Base-by-base conservation (phyloP, 2,888 invertebrate species). In the Andrena camellia region DNA sequence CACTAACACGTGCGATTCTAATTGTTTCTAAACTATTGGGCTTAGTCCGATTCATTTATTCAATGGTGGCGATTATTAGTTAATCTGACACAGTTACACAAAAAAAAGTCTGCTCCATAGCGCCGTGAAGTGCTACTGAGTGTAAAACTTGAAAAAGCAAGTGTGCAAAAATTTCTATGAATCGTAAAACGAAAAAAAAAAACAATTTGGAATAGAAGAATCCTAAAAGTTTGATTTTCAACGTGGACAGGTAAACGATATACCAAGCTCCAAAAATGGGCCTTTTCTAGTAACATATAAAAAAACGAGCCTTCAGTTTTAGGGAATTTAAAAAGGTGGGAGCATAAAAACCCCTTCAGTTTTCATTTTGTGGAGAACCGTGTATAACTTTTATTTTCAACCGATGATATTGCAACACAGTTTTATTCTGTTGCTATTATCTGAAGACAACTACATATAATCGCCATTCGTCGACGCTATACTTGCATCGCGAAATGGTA, bases 141-240 rank as follows among this genome's bases (percentile, higher is more conserved):
- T 80, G 87, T 89, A 86, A 89, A 88, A 81, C 84, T 84, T 85
- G 71, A 31, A 35, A 50, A n/a, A 42, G 62, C 42, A 42, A 23
- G 1, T 52, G 10, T 23, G n/a, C 10, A 31, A 59, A 10, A n/a
- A n/a, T 7, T 4, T 35, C 3, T 20, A 17, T 6, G 7, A n/a
- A 26, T 3, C 31, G 2, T 48, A 31, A 60, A 42, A 17, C 7
- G 1, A 10, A 33, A 8, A 13, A 59, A n/a, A 20, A 23, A 57
- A 10, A 3, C 0, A 23, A 52, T 35, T 64, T 54, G 6, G 4
- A 20, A 20, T n/a, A 29, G 26, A 20, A 17, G 7, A 70, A 59
- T 1, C 17, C 10, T 52, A n/a, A 17, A 26, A 29, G 17, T 57
- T 42, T 17, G 13, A 6, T 10, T 59, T 23, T 20, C 2, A 48